These are phyloP conservation scores for Myotis planiceps DNA, from an alignment of 2,797 vertebrate species.

Conservation along the genomic window DNA sequence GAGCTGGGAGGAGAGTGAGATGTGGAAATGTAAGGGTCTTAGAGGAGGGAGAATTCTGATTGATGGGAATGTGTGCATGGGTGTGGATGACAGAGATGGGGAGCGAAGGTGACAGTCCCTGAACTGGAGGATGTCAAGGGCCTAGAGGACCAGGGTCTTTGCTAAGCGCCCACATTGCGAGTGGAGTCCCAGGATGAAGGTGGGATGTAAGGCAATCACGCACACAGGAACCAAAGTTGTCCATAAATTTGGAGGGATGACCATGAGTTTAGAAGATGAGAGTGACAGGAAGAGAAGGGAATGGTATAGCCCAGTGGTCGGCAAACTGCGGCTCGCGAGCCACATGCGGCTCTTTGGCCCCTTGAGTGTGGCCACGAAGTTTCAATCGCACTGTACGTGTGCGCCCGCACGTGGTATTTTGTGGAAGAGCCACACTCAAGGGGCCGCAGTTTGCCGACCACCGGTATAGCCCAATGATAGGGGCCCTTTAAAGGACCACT, in stretches of 20 bases:
- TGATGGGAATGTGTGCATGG: neutral
- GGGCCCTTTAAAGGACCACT: neutral
- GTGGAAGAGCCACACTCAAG: too few species aligned
- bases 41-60: neutral
- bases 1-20: neutral
- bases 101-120: rapidly evolving
- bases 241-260: neutral
- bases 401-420: too few species aligned
- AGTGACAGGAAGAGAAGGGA: neutral
- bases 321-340: too few species aligned
- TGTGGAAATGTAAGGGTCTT: neutral
- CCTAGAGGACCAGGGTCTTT: neutral
- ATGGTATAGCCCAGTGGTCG: too few species aligned
- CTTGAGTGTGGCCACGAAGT: too few species aligned
- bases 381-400: too few species aligned
- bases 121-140: neutral
- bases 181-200: neutral
- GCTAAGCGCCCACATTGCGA: too few species aligned
- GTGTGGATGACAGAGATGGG: neutral
- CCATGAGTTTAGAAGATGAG: neutral
- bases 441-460: too few species aligned
- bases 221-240: neutral
- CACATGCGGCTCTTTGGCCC: too few species aligned
- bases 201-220: neutral
- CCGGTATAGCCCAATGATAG: too few species aligned